Evolutionary conservation across 2,888 invertebrate genomes (phyloP), one percentile per base, ranked within the genome.

Genomic region (Hydropsyche betteni): DNA sequence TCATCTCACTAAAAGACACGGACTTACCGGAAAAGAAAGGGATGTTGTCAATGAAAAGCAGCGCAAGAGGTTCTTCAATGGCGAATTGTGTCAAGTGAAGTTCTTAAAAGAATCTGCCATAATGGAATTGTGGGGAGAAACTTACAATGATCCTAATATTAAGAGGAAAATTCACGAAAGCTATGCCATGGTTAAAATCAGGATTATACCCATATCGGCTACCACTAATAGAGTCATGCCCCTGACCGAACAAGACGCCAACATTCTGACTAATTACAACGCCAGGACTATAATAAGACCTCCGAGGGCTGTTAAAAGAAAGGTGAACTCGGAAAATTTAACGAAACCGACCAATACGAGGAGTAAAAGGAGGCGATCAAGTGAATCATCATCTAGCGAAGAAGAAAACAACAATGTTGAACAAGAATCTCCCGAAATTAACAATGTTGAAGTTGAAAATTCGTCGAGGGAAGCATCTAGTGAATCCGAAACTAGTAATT

Each of bases 71-170:
- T 88, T 88, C 81, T 88, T 88, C 79, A 88, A 88, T 77, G 88
- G 88, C n/a, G 88, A 88, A 81, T 83, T 88, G 0, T 88, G 88
- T 75, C 88, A 88, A 84, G 88, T 88, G 0, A 81, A 86, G 10
- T 88, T 85, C 78, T 82, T 88, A 2, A 88, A 88, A 79, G 88
- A 88, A 82, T 84, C 88, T 4, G 88, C 88, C 0, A 87, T 88
- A n/a, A 81, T 86, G 80, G 88, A 88, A 68, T 84, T 88, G 5
- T 88, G 88, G 88, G 88, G 88, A 7, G 80, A 84, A 4, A 87
- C 87, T 77, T 88, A 88, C 76, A 86, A 88, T 76, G 86, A 88
- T 76, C 87, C 87, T 6, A 82, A 86, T 24, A 88, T 88, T 69
- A 84, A 83, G 79, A 85, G 85, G 0, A 88, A 88, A 80, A 87